These are phyloP conservation scores for Heliconius nattereri DNA, from an alignment of 1,140 invertebrate species.

Conservation along the genomic window DNA sequence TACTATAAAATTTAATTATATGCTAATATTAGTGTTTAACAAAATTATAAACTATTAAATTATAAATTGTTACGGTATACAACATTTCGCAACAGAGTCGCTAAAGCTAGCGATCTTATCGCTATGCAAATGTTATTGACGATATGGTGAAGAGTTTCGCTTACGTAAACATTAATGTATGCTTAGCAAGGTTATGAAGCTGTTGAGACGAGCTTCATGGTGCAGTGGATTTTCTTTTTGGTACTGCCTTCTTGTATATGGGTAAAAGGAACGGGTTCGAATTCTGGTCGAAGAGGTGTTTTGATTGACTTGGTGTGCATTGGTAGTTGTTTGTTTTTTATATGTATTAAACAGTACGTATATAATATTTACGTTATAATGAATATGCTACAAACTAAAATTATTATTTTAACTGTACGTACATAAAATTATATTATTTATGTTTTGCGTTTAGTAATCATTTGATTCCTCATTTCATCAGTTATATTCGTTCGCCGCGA, in stretches of 20 bases:
- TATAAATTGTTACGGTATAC: constrained; percentile 6
- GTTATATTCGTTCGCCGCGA: neutral
- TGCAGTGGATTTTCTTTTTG: neutral
- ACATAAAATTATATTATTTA: neutral
- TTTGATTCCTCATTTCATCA: neutral
- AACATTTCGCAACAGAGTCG: neutral
- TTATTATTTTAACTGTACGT: no score
- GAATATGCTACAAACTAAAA: no score
- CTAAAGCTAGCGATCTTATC: neutral
- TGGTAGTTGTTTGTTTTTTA: no score
- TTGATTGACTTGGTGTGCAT: no score
- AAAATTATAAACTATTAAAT: constrained; percentile 2
- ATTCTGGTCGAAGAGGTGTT: neutral
- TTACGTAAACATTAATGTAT: constrained; percentile 5
- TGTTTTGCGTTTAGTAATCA: neutral
- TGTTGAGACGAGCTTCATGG: neutral
- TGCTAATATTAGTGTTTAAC: constrained; percentile 5
- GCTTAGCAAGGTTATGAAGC: neutral
- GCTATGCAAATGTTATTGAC: constrained; percentile 11
- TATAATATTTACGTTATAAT: no score
- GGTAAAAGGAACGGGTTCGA: neutral
- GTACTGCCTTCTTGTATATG: neutral
- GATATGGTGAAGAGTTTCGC: constrained; percentile 3
- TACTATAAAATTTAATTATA: neutral
- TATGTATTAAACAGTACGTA: no score